phyloP scores from a whole-genome alignment of 2,888 invertebrate species.

The Caenorhabditis sp. region DNA sequence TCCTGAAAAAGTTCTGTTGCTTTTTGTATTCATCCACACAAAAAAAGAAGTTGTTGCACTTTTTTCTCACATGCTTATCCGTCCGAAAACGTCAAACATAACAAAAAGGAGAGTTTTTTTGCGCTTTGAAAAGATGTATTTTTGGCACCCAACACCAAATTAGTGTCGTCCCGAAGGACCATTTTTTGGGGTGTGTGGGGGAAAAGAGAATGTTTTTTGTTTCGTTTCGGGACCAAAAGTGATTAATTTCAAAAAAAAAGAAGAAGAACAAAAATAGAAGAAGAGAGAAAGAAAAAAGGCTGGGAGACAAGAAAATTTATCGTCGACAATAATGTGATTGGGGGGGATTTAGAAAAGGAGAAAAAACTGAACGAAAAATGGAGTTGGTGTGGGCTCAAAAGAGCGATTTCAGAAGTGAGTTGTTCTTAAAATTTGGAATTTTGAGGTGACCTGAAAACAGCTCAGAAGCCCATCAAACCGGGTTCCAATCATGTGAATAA shows the following conservation, averaged over 20 bases:
- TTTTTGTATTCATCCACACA: not conserved
- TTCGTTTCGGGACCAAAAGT: not conserved
- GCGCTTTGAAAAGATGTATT: not conserved
- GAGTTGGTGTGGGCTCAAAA: no score
- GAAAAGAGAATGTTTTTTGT: not conserved
- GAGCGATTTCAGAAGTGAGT: no score
- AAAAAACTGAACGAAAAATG: not conserved
- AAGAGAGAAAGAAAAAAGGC: not conserved
- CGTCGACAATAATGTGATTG: not conserved
- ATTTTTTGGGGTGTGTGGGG: not conserved
- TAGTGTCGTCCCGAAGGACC: not conserved
- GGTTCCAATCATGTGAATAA: no score
- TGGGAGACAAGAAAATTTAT: not conserved
- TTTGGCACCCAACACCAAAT: slow-evolving; percentile 1
- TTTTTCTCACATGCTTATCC: not conserved
- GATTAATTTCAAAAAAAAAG: not conserved
- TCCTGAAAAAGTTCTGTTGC: slow-evolving; percentile 32
- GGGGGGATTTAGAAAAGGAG: not conserved
- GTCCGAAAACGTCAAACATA: slow-evolving; percentile 1
- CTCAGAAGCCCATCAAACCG: no score
- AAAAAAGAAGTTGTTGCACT: not conserved
- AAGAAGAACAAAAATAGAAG: not conserved
- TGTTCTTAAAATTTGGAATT: no score
- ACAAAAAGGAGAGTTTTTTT: not conserved
- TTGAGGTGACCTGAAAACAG: no score